Evolutionary conservation across 2,888 invertebrate species (phyloP).

Genomic region (Conus canariensis): DNA sequence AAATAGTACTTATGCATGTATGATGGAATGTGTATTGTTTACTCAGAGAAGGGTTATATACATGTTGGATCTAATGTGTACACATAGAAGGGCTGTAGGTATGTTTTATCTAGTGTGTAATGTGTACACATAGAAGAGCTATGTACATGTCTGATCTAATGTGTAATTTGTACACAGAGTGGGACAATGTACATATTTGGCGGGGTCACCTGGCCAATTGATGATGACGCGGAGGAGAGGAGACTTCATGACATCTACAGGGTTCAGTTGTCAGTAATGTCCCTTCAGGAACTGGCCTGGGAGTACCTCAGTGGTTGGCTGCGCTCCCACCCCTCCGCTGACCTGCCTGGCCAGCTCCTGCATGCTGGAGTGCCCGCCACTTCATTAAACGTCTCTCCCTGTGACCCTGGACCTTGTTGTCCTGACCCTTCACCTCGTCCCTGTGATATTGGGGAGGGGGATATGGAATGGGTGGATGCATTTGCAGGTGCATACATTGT

Average conservation of each 20-base stretch:
- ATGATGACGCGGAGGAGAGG: neutral
- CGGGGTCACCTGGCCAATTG: neutral
- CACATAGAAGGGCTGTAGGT: too few species aligned
- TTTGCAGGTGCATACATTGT: neutral
- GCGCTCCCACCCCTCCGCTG: neutral
- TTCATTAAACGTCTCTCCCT: neutral
- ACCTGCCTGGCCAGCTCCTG: neutral
- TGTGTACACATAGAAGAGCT: too few species aligned
- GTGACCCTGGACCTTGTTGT: neutral
- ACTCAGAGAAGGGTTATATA: too few species aligned
- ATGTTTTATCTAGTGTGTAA: too few species aligned
- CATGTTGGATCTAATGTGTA: too few species aligned
- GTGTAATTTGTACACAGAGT: neutral
- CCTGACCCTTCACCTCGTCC: too few species aligned
- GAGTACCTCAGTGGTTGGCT: neutral
- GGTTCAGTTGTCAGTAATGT: neutral
- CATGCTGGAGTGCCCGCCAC: neutral
- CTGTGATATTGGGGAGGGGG: too few species aligned
- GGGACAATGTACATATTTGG: neutral
- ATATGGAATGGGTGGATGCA: neutral
- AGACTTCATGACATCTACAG: neutral
- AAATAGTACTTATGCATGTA: too few species aligned
- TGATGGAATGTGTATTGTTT: too few species aligned
- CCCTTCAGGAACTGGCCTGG: neutral
- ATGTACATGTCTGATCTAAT: too few species aligned